A percentile compares a stretch with the other conserved stretches of the same genome.
Conservation (phyloP, 1,140 invertebrate species). For the Caerostris extrusa region DNA sequence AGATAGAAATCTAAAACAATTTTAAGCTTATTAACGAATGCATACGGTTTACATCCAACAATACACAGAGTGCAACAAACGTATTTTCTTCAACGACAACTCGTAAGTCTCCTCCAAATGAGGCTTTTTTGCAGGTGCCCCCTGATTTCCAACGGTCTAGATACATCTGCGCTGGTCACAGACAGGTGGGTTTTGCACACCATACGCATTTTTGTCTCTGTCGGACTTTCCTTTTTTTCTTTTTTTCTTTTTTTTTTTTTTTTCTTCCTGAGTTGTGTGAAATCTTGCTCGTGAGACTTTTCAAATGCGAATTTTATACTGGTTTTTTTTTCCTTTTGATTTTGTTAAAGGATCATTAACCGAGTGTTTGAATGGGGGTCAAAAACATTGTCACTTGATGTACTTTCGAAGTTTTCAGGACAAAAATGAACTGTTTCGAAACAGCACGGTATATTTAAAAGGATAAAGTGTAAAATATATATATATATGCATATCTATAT, state of each 20-base stretch:
- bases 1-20: no score
- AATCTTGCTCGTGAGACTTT: background rate
- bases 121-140: conserved; percentile 49
- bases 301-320: background rate
- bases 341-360: background rate
- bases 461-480: no score
- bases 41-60: background rate
- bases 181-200: conserved; percentile 53
- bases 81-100: conserved; percentile 9
- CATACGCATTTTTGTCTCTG: background rate
- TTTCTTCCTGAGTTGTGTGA: background rate
- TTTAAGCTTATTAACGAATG: background rate
- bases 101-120: background rate
- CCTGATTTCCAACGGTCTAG: conserved; percentile 41
- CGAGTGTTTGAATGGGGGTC: background rate
- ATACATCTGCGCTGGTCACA: conserved; percentile 50
- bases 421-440: no score
- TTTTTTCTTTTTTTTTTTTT: background rate
- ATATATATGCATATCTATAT: no score
- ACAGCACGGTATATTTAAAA: no score
- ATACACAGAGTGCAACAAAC: background rate
- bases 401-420: background rate
- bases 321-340: background rate
- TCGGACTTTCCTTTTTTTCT: background rate
- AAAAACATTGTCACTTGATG: background rate